Conservation (phyloP, 2,113 vertebrate species). For the Taxidea taxus region DNA sequence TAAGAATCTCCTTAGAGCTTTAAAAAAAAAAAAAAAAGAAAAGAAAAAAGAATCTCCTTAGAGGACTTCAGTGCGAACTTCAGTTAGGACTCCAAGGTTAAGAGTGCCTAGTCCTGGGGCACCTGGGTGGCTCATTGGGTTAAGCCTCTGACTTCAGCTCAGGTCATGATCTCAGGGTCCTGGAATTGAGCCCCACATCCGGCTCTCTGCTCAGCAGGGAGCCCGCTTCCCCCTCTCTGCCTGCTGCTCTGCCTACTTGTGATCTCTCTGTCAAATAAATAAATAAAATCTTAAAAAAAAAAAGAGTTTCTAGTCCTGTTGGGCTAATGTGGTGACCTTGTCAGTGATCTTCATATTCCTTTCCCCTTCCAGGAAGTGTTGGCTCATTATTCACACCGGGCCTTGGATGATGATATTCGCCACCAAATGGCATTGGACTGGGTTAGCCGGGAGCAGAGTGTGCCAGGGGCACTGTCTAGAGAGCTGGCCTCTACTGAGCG, state of each 20-base stretch:
- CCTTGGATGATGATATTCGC: constrained; percentile 96
- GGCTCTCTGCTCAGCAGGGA: no score
- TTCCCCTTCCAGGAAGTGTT: constrained; percentile 89
- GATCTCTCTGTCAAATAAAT: no score
- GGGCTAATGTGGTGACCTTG: neutral
- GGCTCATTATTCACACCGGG: constrained; percentile 98
- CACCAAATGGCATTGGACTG: constrained; percentile 98
- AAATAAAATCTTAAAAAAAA: no score
- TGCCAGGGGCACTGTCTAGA: constrained; percentile 87
- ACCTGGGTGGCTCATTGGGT: no score
- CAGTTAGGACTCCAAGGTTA: neutral
- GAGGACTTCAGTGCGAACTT: neutral
- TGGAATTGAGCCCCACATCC: no score
- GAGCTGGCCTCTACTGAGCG: constrained; percentile 93
- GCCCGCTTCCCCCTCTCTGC: no score
- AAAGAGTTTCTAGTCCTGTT: neutral
- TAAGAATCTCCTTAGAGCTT: neutral
- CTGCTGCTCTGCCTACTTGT: no score
- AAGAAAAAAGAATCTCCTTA: neutral
- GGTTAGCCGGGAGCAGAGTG: constrained; percentile 94
- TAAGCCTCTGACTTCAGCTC: no score
- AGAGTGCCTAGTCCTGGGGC: neutral
- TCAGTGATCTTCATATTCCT: neutral
- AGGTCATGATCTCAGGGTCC: no score
- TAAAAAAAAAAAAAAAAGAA: no score